Conservation (phyloP, 2,888 invertebrate species). For the Aradus depressus region DNA sequence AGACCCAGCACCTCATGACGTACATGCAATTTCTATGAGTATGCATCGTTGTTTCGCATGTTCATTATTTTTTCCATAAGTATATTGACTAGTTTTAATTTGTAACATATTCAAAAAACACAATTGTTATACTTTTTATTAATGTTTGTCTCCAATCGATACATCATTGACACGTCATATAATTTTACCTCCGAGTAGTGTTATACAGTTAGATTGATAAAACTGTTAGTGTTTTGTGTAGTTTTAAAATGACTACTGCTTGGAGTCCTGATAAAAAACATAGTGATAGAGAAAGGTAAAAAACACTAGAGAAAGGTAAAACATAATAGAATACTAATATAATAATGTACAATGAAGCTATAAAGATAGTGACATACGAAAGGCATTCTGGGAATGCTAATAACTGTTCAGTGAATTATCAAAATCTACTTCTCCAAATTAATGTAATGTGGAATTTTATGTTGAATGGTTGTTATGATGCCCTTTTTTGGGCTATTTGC, state of each 20-base stretch:
- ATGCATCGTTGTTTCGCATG: too few species aligned
- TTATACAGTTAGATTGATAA: background rate
- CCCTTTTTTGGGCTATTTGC: constrained; percentile 32
- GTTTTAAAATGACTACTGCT: constrained; percentile 14
- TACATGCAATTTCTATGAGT: too few species aligned
- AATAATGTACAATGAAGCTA: too few species aligned
- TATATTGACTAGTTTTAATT: constrained; percentile 3
- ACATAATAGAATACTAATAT: too few species aligned
- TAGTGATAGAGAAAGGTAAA: constrained; percentile 67
- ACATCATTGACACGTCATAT: constrained; percentile 6
- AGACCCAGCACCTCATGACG: too few species aligned
- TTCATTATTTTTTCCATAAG: too few species aligned
- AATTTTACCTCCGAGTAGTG: background rate
- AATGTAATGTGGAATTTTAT: constrained; percentile 33
- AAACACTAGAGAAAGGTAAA: too few species aligned
- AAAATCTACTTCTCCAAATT: constrained; percentile 36
- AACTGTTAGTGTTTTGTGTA: background rate
- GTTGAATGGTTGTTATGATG: constrained; percentile 30
- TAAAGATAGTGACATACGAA: too few species aligned
- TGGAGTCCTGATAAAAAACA: constrained; percentile 57
- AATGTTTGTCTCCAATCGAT: constrained; percentile 11
- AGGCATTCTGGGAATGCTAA: constrained; percentile 34
- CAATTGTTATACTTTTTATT: background rate
- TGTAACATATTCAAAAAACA: too few species aligned
- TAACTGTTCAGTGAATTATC: constrained; percentile 35